These are phyloP conservation scores for Boloria selene DNA, from an alignment of 2,888 invertebrate species.

Conservation along the genomic window DNA sequence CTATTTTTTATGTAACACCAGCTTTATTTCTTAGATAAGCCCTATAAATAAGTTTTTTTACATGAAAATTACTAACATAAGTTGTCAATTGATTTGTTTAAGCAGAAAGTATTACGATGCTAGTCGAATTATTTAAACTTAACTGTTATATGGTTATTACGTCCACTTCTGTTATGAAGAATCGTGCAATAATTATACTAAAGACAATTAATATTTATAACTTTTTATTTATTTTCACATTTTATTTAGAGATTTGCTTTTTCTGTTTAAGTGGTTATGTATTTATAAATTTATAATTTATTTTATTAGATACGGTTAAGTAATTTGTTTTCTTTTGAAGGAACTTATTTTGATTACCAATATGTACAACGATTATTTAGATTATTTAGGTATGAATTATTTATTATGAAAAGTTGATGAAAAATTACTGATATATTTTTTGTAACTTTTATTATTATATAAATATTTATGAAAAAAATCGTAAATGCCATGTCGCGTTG, in stretches of 20 bases:
- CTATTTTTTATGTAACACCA: conserved; percentile 20
- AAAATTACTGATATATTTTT: too few species aligned
- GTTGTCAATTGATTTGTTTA: conserved; percentile 51
- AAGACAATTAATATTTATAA: conserved; percentile 41
- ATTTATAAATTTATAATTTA: too few species aligned
- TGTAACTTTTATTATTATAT: too few species aligned
- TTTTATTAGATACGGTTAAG: conserved; percentile 5
- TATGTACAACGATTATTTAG: conserved; percentile 1
- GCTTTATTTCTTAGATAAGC: conserved; percentile 21
- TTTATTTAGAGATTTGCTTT: conserved; percentile 23
- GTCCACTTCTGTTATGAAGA: conserved; percentile 72
- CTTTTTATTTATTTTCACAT: conserved; percentile 37
- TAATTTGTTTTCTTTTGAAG: conserved; percentile 6
- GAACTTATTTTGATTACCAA: conserved; percentile 10
- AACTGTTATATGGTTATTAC: conserved; percentile 44
- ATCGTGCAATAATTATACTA: conserved; percentile 60
- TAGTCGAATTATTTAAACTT: conserved; percentile 64
- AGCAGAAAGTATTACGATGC: conserved; percentile 76
- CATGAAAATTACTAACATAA: conserved; percentile 15
- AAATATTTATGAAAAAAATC: too few species aligned
- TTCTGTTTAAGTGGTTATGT: conserved; percentile 17
- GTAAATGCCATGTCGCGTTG: too few species aligned
- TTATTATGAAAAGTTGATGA: too few species aligned
- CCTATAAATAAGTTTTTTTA: conserved; percentile 20
- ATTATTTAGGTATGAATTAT: neutral